Percentiles rank a stretch among this genome's conserved stretches.
These are phyloP conservation scores for Prunella fulvescens DNA, from an alignment of 2,113 vertebrate species.

Conservation along the genomic window DNA sequence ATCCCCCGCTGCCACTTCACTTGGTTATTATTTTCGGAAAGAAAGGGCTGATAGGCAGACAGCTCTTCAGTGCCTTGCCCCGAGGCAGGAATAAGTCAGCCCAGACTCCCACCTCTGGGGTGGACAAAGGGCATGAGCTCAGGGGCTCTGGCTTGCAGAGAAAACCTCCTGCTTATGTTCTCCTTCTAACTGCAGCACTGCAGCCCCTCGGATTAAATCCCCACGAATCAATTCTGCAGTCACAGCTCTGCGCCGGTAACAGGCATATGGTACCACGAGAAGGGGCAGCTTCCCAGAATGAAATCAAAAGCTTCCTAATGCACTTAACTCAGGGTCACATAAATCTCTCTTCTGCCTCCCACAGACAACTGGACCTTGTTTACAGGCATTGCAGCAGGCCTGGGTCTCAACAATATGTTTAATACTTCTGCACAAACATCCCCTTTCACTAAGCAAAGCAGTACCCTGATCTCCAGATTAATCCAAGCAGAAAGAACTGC, in stretches of 20 bases:
- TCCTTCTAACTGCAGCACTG: not conserved
- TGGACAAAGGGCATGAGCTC: not conserved
- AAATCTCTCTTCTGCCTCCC: constrained; percentile 44
- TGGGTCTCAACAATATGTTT: constrained; percentile 53
- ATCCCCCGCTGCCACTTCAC: not conserved
- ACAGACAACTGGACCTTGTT: constrained; percentile 45
- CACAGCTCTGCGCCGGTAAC: not conserved
- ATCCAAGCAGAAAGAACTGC: not conserved
- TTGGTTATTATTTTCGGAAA: constrained; percentile 28
- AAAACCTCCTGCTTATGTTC: not conserved
- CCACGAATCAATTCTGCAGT: not conserved
- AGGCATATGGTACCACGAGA: not conserved
- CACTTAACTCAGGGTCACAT: constrained; percentile 47
- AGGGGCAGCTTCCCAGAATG: constrained; percentile 36
- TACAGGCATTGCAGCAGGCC: constrained; percentile 51
- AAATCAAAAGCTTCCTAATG: constrained; percentile 57
- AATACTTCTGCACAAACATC: constrained; percentile 10
- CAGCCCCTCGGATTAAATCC: constrained; percentile 15
- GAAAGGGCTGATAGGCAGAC: not conserved
- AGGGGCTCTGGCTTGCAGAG: not conserved
- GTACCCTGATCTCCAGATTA: not conserved
- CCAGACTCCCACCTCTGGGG: not conserved
- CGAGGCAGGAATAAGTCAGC: not conserved
- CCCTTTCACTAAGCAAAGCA: not conserved
- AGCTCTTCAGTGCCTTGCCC: not conserved